Evolutionary conservation across 2,797 vertebrate genomes (phyloP), one percentile per base, ranked within the genome.

Genomic region (Rhabdomys pumilio): DNA sequence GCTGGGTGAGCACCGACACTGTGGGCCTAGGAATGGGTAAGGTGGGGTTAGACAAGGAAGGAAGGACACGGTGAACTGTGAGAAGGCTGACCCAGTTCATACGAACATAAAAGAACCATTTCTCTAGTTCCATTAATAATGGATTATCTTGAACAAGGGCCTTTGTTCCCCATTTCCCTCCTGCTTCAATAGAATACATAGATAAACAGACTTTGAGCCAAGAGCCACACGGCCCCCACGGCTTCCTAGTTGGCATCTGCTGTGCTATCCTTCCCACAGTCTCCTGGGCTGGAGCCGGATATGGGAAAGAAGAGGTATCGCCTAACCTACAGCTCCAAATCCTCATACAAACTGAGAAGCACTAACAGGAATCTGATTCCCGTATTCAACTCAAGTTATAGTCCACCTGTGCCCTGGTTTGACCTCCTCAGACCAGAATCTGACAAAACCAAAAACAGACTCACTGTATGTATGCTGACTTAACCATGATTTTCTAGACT

Each of bases 131-230:
- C 31, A 65, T 34, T 72, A 93, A 59, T 15, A 89, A 57, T 41
- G 84, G 73, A 89, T 92, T 83, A 94, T 63, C 81, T 94, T 88
- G 76, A 89, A 96, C 87, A 63, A 94, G 47, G 47, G 34, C 26
- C 47, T 95, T 91, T 96, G 86, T 88, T 95, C 87, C 38, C 72
- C 38, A 24, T 83, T 47, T 57, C 7, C 69, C 34, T 13, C 34
- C 17, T 50, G 13, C 50, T 79, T 75, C 59, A 44, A 6, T 12
- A 63, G n/a, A 76, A 47, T 38, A 75, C 5, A 67, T 10, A 94
- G 76, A 88, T n/a, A 93, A 91, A 93, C 3, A 93, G n/a, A 91
- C 93, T 72, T 75, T 61, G 22, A 84, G 67, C 95, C 92, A 86
- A 96, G 75, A 76, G 57, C 31, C 67, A 34, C 85, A 34, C 6